Evolutionary conservation across 2,888 invertebrate species (phyloP).

Genomic region (Chymomyza caudatula): DNA sequence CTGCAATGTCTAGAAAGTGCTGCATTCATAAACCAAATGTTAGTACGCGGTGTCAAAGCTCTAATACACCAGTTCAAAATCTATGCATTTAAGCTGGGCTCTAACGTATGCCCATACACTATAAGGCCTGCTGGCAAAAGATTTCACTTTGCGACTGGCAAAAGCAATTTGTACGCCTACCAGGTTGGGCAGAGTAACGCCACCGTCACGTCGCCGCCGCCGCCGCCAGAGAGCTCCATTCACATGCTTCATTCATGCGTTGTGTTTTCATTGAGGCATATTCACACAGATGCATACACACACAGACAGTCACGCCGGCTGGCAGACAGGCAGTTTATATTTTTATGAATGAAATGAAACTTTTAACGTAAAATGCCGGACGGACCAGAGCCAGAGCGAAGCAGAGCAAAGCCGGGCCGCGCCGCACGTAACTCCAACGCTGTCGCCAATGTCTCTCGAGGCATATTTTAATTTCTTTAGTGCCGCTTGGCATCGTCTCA

Average conservation of each 20-base stretch:
- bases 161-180: slow-evolving; percentile 66
- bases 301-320: slow-evolving; percentile 17
- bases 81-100: background rate
- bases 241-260: slow-evolving; percentile 51
- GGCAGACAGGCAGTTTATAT: slow-evolving; percentile 27
- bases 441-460: slow-evolving; percentile 46
- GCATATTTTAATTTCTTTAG: slow-evolving; percentile 67
- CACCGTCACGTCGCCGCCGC: background rate
- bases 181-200: slow-evolving; percentile 15
- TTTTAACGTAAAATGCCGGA: slow-evolving; percentile 60
- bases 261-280: slow-evolving; percentile 55
- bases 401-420: background rate
- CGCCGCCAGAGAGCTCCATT: slow-evolving; percentile 28
- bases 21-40: too few species aligned
- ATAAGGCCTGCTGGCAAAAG: background rate
- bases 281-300: slow-evolving; percentile 8
- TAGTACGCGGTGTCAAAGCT: too few species aligned
- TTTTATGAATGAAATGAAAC: slow-evolving; percentile 74
- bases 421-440: slow-evolving; percentile 37
- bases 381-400: slow-evolving; percentile 20
- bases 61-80: background rate
- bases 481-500: slow-evolving; percentile 47
- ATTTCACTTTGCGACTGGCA: slow-evolving; percentile 37
- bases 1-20: too few species aligned
- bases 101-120: background rate